Percentiles rank a stretch among this genome's conserved stretches.
These are phyloP conservation scores for Euglossa dilemma DNA, from an alignment of 1,140 invertebrate species.

Conservation along the genomic window DNA sequence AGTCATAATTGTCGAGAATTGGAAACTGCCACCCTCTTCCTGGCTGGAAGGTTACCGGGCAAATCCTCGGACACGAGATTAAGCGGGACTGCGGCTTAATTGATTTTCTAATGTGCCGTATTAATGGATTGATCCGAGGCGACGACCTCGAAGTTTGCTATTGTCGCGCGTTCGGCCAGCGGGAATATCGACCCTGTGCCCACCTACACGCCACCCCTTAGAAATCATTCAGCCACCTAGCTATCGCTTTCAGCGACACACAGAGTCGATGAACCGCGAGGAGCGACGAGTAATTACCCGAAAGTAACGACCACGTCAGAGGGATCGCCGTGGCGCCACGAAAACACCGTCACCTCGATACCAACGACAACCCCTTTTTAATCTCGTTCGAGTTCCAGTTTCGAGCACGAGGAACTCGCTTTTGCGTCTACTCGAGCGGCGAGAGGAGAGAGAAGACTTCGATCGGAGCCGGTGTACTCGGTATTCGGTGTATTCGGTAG, in stretches of 20 bases:
- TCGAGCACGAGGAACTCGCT: not conserved
- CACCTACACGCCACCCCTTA: not conserved
- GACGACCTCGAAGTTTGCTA: slow-evolving; percentile 39
- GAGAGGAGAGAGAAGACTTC: slow-evolving; percentile 15
- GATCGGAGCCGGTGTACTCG: not conserved
- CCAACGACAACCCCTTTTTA: slow-evolving; percentile 38
- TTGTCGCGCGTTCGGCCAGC: slow-evolving; percentile 32
- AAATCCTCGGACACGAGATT: slow-evolving; percentile 55
- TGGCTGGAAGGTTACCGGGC: slow-evolving; percentile 16
- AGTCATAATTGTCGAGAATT: too few species aligned
- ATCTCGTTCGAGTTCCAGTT: slow-evolving; percentile 47
- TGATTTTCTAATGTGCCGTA: slow-evolving; percentile 59
- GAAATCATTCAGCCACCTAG: slow-evolving; percentile 21
- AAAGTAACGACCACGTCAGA: slow-evolving; percentile 48
- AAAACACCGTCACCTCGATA: slow-evolving; percentile 44
- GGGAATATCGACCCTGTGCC: slow-evolving; percentile 24
- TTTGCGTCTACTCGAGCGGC: not conserved
- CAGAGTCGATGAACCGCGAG: slow-evolving; percentile 52
- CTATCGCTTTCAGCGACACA: slow-evolving; percentile 33
- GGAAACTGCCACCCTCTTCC: not conserved
- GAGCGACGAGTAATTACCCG: slow-evolving; percentile 60
- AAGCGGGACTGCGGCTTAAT: slow-evolving; percentile 49
- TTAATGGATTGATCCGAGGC: slow-evolving; percentile 52
- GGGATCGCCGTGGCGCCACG: slow-evolving; percentile 34
- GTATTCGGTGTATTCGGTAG: slow-evolving; percentile 18